phyloP scores from a whole-genome alignment of 2,113 vertebrate genomes.

The Engraulis encrasicolus region DNA sequence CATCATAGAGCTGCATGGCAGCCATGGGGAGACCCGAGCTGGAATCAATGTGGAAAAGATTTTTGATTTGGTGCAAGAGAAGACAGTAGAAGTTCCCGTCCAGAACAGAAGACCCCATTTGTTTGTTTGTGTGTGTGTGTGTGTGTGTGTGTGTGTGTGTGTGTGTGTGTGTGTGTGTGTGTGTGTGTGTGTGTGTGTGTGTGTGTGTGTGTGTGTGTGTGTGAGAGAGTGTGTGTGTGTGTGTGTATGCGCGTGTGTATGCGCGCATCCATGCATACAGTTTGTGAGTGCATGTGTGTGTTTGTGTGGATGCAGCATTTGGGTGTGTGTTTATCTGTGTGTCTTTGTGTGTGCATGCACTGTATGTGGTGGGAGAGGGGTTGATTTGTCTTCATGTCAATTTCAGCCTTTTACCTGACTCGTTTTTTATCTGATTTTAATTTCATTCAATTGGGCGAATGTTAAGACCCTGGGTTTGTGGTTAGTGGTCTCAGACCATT shows the following conservation, averaged over 20 bases:
- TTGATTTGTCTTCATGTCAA: neutral
- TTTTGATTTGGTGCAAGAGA: slow-evolving; percentile 32
- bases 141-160: slow-evolving; percentile 1
- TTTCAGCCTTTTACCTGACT: slow-evolving; percentile 27
- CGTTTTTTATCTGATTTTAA: slow-evolving; percentile 54
- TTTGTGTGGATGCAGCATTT: neutral
- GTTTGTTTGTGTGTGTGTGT: neutral
- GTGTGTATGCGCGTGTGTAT: no score
- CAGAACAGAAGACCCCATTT: slow-evolving; percentile 22
- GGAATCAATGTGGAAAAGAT: slow-evolving; percentile 34
- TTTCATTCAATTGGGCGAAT: slow-evolving; percentile 44
- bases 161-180: neutral
- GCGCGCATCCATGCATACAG: no score
- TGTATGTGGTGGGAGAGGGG: neutral
- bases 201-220: neutral
- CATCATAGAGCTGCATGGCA: slow-evolving; percentile 22
- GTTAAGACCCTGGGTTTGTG: slow-evolving; percentile 27
- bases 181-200: neutral
- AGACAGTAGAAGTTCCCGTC: slow-evolving; percentile 19
- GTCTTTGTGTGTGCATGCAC: neutral
- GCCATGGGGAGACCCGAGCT: neutral
- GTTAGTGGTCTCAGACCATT: slow-evolving; percentile 26
- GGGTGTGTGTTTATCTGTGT: neutral
- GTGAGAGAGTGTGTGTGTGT: neutral
- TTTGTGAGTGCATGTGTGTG: neutral